Evolutionary conservation across 2,797 vertebrate species (phyloP), one percentile per base, ranked within the genome.

Genomic region (Parauchenoglanis ngamensis): DNA sequence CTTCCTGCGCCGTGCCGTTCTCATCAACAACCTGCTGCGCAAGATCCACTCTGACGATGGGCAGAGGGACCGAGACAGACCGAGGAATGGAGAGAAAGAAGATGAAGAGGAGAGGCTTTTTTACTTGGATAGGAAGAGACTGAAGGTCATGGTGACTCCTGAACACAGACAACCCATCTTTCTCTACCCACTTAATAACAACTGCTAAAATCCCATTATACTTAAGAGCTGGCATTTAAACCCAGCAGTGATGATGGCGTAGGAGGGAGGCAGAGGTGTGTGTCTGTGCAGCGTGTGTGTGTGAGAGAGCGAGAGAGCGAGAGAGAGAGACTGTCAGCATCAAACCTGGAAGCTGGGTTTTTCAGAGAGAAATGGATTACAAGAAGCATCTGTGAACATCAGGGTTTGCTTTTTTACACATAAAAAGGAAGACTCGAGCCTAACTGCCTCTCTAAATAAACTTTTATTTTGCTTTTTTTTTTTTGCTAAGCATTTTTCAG

Each of bases 21-120:
- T 99, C 94, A 99, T 99, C 95, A 99, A 99, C 96, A 99, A 99
- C 95, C 95, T 99, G 94, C 96, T 99, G 96, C 97, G 96, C 94
- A 97, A 94, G 95, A 98, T 96, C 96, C 96, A 95, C 94, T 95
- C 97, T 92, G 97, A 97, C 91, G 91, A 90, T 17, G 95, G 93
- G 89, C 96, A 96, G 96, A 95, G 96, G 88, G 95, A 96, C 92
- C 95, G 92, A 82, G 92, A 92, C 95, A 95, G 93, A 95, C 96
- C 94, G 96, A 97, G 90, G 94, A 97, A 94, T 85, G 96, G 94
- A 61, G 96, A 96, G 94, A 96, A 97, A 88, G 94, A 96, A 93
- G 86, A 93, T 25, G 91, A 95, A 92, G 96, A 95, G 94, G 97
- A 95, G 95, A 95, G 96, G 95, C 93, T 97, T 91, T 84, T 91